Base-by-base conservation (phyloP, 2,888 invertebrate species). In the Morpho achilles region DNA sequence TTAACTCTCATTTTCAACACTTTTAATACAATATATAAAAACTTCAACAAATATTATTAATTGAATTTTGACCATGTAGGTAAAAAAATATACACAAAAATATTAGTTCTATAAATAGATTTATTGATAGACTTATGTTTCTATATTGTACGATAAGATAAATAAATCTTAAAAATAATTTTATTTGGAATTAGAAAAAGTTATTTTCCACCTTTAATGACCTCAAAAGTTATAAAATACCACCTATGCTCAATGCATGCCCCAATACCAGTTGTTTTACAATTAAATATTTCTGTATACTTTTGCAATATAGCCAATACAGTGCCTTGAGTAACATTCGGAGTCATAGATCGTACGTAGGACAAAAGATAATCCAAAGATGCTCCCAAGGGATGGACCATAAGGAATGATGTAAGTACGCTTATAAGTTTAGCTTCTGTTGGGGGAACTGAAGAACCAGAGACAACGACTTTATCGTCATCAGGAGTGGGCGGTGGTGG, bases 391-490 rank as follows among this genome's bases (percentile, higher is more conserved):
- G 87, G 87, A 58, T 87, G 87, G 0, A 84, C 83, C 70, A 87
- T 73, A 0, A 87, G 78, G 73, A 86, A 87, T 1, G 84, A 79
- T 7, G 87, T 83, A 32, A 87, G 59, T n/a, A 86, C 72, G 59
- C 84, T 82, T 69, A 87, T 82, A 50, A 87, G 79, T 61, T 83
- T 85, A 5, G 83, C 86, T 57, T 87, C 86, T 7, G 78, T 73
- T 4, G 75, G 71, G 7, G 74, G 67, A 0, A 76, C 69, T 5
- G 66, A 23, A 9, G 74, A 65, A 4, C 70, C 69, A 2, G 69
- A 61, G 1, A 60, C 60, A 16, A 64, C 51, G 10, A 65, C 56
- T 53, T 68, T 68, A 42, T 62, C 59, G 43, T 69, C 68, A 23
- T 75, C 74, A 5, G 76, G 72, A 1, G 74, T 70, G 39, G 74